Conservation (phyloP, 1,140 invertebrate species). For the Pachypsylla venusta region DNA sequence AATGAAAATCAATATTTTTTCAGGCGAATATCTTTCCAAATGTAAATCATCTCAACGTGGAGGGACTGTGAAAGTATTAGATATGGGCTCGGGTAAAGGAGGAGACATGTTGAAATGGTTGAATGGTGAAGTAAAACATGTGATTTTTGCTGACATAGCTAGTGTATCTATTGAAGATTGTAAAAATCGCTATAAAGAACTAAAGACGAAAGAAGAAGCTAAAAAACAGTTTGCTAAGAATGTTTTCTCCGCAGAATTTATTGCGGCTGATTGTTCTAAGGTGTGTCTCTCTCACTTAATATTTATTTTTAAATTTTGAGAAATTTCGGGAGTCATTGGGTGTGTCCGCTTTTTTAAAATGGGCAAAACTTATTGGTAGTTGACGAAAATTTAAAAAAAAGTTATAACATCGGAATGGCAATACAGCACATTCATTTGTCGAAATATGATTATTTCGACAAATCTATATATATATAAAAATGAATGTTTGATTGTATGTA, state of each 20-base stretch:
- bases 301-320: too few relatives aligned
- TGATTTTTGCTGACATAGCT: conserved; percentile 94
- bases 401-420: too few relatives aligned
- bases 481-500: too few relatives aligned
- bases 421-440: too few relatives aligned
- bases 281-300: too few relatives aligned
- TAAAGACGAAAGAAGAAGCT: conserved; percentile 26
- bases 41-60: conserved; percentile 42
- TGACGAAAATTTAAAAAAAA: too few relatives aligned
- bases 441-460: too few relatives aligned
- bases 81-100: conserved; percentile 86
- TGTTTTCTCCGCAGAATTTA: conserved; percentile 56
- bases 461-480: too few relatives aligned
- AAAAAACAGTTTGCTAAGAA: conserved; percentile 23
- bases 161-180: conserved; percentile 80
- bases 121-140: conserved; percentile 60
- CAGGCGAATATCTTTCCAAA: conserved; percentile 46
- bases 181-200: conserved; percentile 46
- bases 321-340: too few relatives aligned
- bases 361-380: too few relatives aligned
- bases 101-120: conserved; percentile 94
- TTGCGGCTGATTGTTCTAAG: conserved; percentile 80
- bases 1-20: conserved; percentile 19
- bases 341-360: too few relatives aligned
- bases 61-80: conserved; percentile 44